Base-by-base conservation (phyloP, 2,797 vertebrate species). In the Myioborus miniatus region DNA sequence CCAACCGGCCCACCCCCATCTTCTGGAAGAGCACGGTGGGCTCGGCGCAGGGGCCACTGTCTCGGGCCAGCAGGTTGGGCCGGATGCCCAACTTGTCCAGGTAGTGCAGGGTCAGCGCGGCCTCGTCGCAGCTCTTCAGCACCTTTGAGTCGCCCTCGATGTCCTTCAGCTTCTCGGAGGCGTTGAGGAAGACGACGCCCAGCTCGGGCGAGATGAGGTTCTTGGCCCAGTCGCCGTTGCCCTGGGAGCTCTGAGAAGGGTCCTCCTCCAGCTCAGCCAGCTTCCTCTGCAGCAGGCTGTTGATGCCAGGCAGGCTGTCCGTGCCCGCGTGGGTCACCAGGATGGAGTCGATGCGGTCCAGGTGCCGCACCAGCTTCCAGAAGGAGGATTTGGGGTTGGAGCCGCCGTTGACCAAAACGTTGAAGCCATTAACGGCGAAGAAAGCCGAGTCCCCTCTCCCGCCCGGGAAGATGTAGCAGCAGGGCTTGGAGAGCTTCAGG, bases 401-500 rank as follows among this genome's bases (percentile, higher is more conserved):
- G 30, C 99, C 99, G 0, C 99, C 99, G 0, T 99, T 99, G 22
- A 99, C 98, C 95, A 99, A 70, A 4, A 99, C 79, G 1, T 99
- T 99, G 94, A 99, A 99, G 11, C 99, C 99, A 0, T 98, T 99
- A 21, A 99, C 98, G 0, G 99, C 98, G 3, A 99, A 99, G 91
- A 99, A 99, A 52, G 99, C 99, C 0, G 98, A 98, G 63, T 99
- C 99, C 0, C 99, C 99, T 11, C 98, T 97, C 20, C 99, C 99
- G 0, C 99, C 99, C 0, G 99, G 99, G 94, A 99, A 99, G 78
- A 99, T 96, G 70, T 99, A 99, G 98, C 99, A 99, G 98, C 99
- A 99, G 4, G 99, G 99, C 47, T 98, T 98, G 12, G 98, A 99
- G 11, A 99, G 98, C 70, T 99, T 99, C 37, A 99, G 97, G 97